These are phyloP conservation scores for Gymnoscopelus braueri DNA, from an alignment of 2,797 vertebrate genomes.

Conservation along the genomic window DNA sequence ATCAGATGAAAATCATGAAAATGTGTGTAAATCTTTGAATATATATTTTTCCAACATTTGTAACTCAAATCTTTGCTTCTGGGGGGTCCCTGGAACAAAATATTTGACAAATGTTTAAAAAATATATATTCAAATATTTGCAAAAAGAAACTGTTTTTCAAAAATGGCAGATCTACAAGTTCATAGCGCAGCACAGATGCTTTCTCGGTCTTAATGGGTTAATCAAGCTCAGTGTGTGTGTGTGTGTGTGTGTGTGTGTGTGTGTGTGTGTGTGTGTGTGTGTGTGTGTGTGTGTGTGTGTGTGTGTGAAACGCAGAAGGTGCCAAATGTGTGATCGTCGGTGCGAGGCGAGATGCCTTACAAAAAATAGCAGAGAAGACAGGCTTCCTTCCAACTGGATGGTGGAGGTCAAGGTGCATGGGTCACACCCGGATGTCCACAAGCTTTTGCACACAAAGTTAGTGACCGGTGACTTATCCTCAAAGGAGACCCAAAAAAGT, in stretches of 20 bases:
- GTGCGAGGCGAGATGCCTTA: slow-evolving; percentile 65
- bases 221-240: slow-evolving; percentile 14
- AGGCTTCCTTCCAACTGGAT: slow-evolving; percentile 51
- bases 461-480: slow-evolving; percentile 66
- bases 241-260: slow-evolving; percentile 11
- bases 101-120: no score
- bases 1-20: no score
- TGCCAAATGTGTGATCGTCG: slow-evolving; percentile 78
- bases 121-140: no score
- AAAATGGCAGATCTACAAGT: no score
- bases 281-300: slow-evolving; percentile 24
- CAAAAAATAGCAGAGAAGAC: slow-evolving; percentile 61
- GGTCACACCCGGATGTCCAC: slow-evolving; percentile 57
- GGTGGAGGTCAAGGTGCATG: slow-evolving; percentile 60
- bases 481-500: slow-evolving; percentile 58
- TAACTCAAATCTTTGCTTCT: no score
- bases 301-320: slow-evolving; percentile 17
- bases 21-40: no score
- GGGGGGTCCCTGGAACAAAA: no score
- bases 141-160: no score
- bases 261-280: slow-evolving; percentile 5
- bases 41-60: no score
- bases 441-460: slow-evolving; percentile 60
- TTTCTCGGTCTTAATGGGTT: no score
- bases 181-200: no score